Percentiles rank a stretch among this genome's conserved stretches.
These are phyloP conservation scores for Campaea margaritaria DNA, from an alignment of 2,888 invertebrate genomes.

Conservation along the genomic window DNA sequence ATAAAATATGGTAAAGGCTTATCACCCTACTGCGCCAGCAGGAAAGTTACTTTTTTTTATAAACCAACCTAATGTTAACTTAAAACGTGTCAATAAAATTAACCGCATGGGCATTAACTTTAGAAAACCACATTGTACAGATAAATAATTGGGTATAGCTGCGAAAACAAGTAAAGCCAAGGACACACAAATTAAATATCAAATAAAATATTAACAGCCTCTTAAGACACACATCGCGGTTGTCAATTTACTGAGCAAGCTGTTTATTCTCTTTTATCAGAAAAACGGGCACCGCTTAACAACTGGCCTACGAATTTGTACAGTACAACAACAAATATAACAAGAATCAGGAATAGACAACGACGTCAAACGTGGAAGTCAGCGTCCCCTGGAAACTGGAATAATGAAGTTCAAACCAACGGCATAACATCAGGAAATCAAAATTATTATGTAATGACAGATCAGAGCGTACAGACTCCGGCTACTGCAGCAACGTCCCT, in stretches of 20 bases:
- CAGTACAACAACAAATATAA: constrained; percentile 10
- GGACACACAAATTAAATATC: neutral
- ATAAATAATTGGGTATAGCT: neutral
- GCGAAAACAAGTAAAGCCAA: neutral
- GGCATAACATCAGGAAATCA: neutral
- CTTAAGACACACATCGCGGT: neutral
- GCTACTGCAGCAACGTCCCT: neutral
- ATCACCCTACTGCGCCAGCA: too few species aligned
- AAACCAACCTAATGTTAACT: neutral
- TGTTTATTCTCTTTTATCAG: constrained; percentile 49
- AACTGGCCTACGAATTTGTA: constrained; percentile 22
- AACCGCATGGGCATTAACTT: neutral
- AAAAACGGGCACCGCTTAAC: constrained; percentile 39
- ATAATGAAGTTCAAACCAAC: constrained; percentile 13
- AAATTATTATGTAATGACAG: constrained; percentile 9
- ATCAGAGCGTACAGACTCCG: constrained; percentile 2
- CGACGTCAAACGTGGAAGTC: constrained; percentile 27
- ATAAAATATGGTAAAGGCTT: too few species aligned
- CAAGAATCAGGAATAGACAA: constrained; percentile 14
- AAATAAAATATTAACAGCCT: neutral
- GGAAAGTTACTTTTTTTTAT: too few species aligned
- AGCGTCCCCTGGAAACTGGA: constrained; percentile 11
- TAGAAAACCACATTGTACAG: neutral
- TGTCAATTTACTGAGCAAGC: constrained; percentile 23
- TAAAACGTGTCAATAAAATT: neutral